Evolutionary conservation across 2,797 vertebrate species (phyloP), one percentile per base, ranked within the genome.

Genomic region (Okamejei kenojei): DNA sequence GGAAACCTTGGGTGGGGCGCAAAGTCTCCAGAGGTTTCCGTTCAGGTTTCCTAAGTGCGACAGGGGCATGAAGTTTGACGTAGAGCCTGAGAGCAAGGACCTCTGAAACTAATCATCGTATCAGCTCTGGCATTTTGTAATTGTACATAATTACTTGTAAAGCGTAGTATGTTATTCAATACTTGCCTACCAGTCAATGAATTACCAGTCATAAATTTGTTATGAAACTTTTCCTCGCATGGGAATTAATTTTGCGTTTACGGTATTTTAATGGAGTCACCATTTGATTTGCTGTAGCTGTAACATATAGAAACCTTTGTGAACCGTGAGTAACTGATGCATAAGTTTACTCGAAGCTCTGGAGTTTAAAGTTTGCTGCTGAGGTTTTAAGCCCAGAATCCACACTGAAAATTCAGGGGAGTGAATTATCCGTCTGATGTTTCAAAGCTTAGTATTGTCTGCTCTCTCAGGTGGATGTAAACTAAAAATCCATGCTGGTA

Each of bases 101-200:
- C 68, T 71, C 71, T 92, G 90, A 23, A 92, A 92, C 71, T 45
- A 92, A 92, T 74, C 38, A 92, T 6, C 68, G 74, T 45, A 76
- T 29, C 23, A 76, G 71, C 68, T 2, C 58, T 58, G 71, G 38
- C 71, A 74, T 92, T 92, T 76, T 92, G 71, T 54, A 15, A 92
- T 76, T 54, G 38, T 54, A 54, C 26, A 74, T 26, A 91, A 91
- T 91, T 73, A 73, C 32, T 73, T 19, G 21, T 45, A 45, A 68
- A 74, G 35, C 68, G 38, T 29, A 73, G 45, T 17, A 1, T 29
- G 35, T 91, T 91, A 74, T 91, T 91, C 68, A 73, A 21, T 9
- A 58, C 45, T 74, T 45, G 38, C 38, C 71, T 35, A 7, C 11
- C 9, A 92, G 71, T 92, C 38, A 76, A 92, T 92, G 45, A 92